These are phyloP conservation scores for Herpailurus yagouaroundi DNA, from an alignment of 2,113 vertebrate species.

Conservation along the genomic window DNA sequence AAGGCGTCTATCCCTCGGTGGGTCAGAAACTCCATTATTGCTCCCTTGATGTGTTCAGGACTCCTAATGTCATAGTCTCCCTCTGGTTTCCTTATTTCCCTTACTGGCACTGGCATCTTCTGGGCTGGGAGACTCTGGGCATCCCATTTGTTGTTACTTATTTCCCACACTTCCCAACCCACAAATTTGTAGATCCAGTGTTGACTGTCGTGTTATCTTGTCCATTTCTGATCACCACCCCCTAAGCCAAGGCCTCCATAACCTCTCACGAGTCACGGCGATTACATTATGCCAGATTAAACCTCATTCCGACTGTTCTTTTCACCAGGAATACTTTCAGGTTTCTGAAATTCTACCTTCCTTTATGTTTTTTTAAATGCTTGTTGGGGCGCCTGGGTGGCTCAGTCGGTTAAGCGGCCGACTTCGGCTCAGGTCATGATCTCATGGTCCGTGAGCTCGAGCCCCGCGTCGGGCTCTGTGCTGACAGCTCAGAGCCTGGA, in stretches of 20 bases:
- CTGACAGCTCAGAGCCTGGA: no score
- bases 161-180: neutral
- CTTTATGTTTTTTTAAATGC: neutral
- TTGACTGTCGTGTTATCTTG: neutral
- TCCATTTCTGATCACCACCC: neutral
- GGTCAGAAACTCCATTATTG: neutral
- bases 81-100: neutral
- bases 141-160: neutral
- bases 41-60: neutral
- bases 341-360: neutral
- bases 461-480: no score
- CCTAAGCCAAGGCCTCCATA: neutral
- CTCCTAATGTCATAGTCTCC: accelerated
- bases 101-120: neutral
- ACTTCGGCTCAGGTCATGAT: no score
- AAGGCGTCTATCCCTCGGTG: neutral
- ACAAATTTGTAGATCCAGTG: neutral
- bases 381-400: no score
- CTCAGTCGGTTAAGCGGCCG: no score
- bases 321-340: neutral
- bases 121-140: neutral
- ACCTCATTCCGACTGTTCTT: neutral
- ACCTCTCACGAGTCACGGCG: neutral
- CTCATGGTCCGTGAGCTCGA: no score
- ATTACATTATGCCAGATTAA: no score